Evolutionary conservation across 1,140 invertebrate genomes (phyloP), one percentile per base, ranked within the genome.

Genomic region (Drosophila sproati): DNA sequence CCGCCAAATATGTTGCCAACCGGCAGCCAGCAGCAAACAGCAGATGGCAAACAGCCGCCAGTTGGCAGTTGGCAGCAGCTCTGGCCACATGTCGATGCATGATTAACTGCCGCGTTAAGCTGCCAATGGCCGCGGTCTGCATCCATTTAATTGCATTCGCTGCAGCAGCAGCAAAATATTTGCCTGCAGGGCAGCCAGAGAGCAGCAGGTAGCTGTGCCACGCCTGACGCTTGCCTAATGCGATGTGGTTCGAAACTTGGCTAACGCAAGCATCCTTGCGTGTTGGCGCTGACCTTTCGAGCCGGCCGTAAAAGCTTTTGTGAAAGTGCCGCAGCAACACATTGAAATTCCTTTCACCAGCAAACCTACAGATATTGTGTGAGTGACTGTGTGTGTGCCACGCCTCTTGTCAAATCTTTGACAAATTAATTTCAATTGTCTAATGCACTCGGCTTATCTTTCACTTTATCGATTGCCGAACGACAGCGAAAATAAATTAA

Each of bases 341-440:
- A 54, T 50, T 20, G 55, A 60, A 72, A 80, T 87, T 87, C 82
- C 82, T 78, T 83, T 79, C 80, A 81, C 86, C 78, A 72, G 54
- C 56, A 37, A 39, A 37, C 31, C 47, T 64, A 55, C 5, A 32
- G 6, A 37, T 57, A 47, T 5, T 51, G 50, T 54, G 48, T 41
- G 32, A 47, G 29, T 34, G 29, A 35, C 32, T 45, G 50, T 31
- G 12, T 79, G 73, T 83, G 72, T n/a, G 77, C 10, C 50, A 73
- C 43, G 70, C 74, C 85, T 73, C 54, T 31, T 80, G 85, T 87
- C 85, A 71, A 78, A 43, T 51, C 52, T 50, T 81, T 88, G 83
- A 89, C 83, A 87, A 87, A 87, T 87, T 87, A 83, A 89, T 87
- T 89, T 87, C 80, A 87, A 87, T 87, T 87, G 83, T 83, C 63